A percentile compares a stretch with the other conserved stretches of the same genome.
Evolutionary conservation across 1,140 invertebrate genomes (phyloP).

Genomic region (Ceratina australensis): DNA sequence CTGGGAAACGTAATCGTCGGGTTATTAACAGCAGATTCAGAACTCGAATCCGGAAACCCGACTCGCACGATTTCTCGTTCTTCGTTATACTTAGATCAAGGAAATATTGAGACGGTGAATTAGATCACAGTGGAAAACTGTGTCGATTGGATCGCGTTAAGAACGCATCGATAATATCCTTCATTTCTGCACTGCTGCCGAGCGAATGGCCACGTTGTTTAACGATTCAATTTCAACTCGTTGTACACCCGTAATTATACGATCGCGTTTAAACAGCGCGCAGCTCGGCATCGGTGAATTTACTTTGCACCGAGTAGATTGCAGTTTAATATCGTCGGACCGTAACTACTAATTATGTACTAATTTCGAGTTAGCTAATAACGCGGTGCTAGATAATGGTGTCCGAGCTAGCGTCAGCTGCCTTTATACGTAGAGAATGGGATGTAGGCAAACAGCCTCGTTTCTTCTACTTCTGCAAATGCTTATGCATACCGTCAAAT

Average conservation of each 20-base stretch:
- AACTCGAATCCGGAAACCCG: neutral
- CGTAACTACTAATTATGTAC: slow-evolving; percentile 58
- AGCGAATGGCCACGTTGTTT: neutral
- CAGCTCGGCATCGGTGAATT: slow-evolving; percentile 37
- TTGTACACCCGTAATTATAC: slow-evolving; percentile 40
- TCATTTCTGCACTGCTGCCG: slow-evolving; percentile 11
- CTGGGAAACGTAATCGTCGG: neutral
- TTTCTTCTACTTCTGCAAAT: no score
- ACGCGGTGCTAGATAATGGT: slow-evolving; percentile 47
- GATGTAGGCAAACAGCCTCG: no score
- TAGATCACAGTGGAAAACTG: no score
- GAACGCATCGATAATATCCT: neutral
- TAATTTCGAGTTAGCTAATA: slow-evolving; percentile 57
- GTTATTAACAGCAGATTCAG: neutral
- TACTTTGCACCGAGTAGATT: slow-evolving; percentile 50
- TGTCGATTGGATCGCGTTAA: neutral
- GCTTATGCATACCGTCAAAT: no score
- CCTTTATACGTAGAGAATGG: slow-evolving; percentile 35
- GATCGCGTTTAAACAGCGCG: slow-evolving; percentile 41
- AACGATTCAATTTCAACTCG: slow-evolving; percentile 39
- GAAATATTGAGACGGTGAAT: neutral
- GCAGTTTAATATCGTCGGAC: slow-evolving; percentile 45
- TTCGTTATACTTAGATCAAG: neutral
- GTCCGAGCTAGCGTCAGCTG: slow-evolving; percentile 50
- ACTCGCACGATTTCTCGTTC: neutral